Percentiles rank a stretch among this genome's conserved stretches.
Evolutionary conservation across 2,888 invertebrate genomes (phyloP).

Genomic region (Tenodera sinensis): DNA sequence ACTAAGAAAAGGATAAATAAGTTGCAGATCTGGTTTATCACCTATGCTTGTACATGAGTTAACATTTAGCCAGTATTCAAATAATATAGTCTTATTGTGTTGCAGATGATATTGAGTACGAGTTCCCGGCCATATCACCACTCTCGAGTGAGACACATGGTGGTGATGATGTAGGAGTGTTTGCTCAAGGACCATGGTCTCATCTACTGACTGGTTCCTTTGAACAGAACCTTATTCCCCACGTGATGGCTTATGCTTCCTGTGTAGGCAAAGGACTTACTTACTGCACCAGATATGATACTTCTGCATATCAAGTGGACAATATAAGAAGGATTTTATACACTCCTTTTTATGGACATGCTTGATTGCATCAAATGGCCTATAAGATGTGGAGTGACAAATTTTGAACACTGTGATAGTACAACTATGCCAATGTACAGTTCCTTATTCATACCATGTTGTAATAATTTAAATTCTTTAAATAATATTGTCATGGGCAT

Average conservation of each 20-base stretch:
- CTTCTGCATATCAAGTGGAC: neutral
- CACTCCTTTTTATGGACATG: neutral
- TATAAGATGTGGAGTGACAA: neutral
- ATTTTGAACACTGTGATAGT: no score
- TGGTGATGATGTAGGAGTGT: conserved; percentile 76
- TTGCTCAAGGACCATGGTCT: conserved; percentile 72
- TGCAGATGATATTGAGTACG: conserved; percentile 38
- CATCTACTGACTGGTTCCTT: conserved; percentile 76
- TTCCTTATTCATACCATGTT: no score
- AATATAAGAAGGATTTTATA: neutral
- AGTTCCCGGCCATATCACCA: conserved; percentile 58
- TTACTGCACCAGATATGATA: neutral
- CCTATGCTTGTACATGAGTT: no score
- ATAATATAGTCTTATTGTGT: neutral
- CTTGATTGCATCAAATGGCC: neutral
- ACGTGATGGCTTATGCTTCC: conserved; percentile 68
- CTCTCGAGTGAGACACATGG: conserved; percentile 65
- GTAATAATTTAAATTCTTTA: no score
- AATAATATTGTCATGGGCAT: no score
- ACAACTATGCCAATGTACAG: no score
- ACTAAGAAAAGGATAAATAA: no score
- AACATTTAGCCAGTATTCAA: no score
- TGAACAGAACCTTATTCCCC: conserved; percentile 75
- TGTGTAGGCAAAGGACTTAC: conserved; percentile 61
- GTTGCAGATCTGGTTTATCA: no score